Evolutionary conservation across 2,797 vertebrate species (phyloP).

Genomic region (Spheniscus humboldti): DNA sequence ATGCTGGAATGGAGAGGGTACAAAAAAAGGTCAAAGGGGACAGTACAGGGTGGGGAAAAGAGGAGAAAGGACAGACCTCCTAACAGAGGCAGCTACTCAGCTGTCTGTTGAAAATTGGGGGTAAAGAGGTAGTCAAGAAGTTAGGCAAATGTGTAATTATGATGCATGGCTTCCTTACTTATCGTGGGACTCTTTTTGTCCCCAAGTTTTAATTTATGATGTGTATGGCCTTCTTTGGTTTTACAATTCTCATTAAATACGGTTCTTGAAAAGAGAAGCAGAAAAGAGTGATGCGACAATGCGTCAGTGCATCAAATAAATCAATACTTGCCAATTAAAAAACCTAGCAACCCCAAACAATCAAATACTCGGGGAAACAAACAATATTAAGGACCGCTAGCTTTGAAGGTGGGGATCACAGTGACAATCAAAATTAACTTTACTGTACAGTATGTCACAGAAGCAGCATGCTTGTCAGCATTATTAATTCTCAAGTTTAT

Average conservation of each 20-base stretch:
- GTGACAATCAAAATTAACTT: background rate
- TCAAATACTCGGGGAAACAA: background rate
- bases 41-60: background rate
- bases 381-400: background rate
- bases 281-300: background rate
- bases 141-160: background rate
- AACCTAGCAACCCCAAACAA: background rate
- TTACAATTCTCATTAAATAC: background rate
- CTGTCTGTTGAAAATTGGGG: background rate
- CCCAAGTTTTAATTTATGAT: background rate
- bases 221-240: background rate
- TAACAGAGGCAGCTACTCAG: conserved; percentile 2
- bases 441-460: background rate
- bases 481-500: background rate
- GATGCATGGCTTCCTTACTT: conserved; percentile 44
- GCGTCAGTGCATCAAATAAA: background rate
- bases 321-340: background rate
- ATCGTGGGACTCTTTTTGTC: background rate
- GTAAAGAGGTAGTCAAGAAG: background rate
- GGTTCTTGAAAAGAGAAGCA: background rate
- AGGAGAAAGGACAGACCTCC: background rate
- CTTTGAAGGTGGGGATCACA: background rate
- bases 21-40: background rate
- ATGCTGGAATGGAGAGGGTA: conserved; percentile 18
- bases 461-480: background rate